Percentiles rank a stretch among this genome's conserved stretches.
Conservation (phyloP, 2,888 invertebrate species). For the Sturmia bella region DNA sequence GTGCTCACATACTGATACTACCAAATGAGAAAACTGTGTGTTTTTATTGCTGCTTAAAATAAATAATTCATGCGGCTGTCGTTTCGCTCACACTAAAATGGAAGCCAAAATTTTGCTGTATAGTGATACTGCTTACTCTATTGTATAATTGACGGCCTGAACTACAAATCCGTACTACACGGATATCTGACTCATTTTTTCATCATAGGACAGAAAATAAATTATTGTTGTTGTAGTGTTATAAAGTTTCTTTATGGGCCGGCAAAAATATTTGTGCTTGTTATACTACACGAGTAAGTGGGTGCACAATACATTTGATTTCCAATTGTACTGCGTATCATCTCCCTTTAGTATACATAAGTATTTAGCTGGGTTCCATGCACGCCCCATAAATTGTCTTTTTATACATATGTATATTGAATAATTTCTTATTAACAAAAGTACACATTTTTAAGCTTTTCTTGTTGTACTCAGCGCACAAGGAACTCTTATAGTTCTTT, state of each 20-base stretch:
- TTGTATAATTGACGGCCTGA: background rate
- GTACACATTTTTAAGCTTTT: conserved; percentile 61
- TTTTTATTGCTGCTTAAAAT: conserved; percentile 30
- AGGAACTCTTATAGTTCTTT: conserved; percentile 63
- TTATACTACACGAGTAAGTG: conserved; percentile 9
- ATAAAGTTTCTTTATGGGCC: conserved; percentile 2
- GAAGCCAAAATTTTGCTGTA: conserved; percentile 69
- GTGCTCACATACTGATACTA: conserved; percentile 11
- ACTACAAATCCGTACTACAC: background rate
- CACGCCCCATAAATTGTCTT: conserved; percentile 56
- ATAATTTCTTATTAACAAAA: too few relatives aligned
- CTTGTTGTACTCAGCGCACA: conserved; percentile 59
- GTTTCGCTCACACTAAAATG: conserved; percentile 78
- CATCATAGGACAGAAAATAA: background rate
- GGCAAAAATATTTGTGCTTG: background rate
- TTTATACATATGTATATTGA: too few relatives aligned
- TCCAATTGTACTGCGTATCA: background rate
- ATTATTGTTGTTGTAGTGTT: background rate
- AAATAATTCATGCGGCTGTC: conserved; percentile 62
- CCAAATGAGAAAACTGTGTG: background rate
- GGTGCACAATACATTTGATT: conserved; percentile 20
- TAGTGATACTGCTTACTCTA: conserved; percentile 56
- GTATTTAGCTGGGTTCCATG: background rate
- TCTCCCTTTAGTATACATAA: background rate
- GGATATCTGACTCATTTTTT: conserved; percentile 28